Percentiles rank a stretch among this genome's conserved stretches.
These are phyloP conservation scores for Drosophila repletoides DNA, from an alignment of 1,140 invertebrate species.

Conservation along the genomic window DNA sequence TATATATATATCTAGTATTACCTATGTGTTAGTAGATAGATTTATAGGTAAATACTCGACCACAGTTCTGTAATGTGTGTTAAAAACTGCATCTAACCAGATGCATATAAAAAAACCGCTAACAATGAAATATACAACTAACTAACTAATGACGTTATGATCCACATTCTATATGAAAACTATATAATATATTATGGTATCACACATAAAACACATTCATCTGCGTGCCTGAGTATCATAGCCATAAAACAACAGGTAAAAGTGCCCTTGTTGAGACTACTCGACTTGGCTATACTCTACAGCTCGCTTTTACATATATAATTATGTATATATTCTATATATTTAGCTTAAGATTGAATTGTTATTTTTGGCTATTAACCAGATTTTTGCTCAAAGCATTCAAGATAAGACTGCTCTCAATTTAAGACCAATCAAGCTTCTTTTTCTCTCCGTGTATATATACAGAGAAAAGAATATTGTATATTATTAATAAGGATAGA, in stretches of 20 bases:
- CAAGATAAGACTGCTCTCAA: too few species aligned
- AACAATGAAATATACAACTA: not conserved
- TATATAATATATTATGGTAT: constrained; percentile 4
- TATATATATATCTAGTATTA: not conserved
- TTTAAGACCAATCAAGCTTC: too few species aligned
- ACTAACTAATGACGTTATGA: constrained; percentile 28
- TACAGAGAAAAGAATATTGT: too few species aligned
- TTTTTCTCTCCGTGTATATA: too few species aligned
- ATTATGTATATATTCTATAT: not conserved
- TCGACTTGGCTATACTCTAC: too few species aligned
- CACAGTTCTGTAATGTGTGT: constrained; percentile 12
- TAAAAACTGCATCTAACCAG: constrained; percentile 17
- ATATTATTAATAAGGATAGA: too few species aligned
- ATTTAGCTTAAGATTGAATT: too few species aligned
- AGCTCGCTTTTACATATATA: too few species aligned
- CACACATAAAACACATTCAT: not conserved
- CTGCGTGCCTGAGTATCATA: constrained; percentile 3
- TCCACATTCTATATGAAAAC: constrained; percentile 5
- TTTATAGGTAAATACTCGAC: not conserved
- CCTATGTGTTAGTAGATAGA: not conserved
- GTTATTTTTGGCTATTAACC: too few species aligned
- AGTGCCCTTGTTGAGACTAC: too few species aligned
- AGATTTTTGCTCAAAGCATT: too few species aligned
- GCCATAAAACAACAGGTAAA: constrained; percentile 22
- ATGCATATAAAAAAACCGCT: constrained; percentile 15